Percentiles rank a stretch among this genome's conserved stretches.
Conservation (phyloP, 2,888 invertebrate species). For the Hedychridium roseum region DNA sequence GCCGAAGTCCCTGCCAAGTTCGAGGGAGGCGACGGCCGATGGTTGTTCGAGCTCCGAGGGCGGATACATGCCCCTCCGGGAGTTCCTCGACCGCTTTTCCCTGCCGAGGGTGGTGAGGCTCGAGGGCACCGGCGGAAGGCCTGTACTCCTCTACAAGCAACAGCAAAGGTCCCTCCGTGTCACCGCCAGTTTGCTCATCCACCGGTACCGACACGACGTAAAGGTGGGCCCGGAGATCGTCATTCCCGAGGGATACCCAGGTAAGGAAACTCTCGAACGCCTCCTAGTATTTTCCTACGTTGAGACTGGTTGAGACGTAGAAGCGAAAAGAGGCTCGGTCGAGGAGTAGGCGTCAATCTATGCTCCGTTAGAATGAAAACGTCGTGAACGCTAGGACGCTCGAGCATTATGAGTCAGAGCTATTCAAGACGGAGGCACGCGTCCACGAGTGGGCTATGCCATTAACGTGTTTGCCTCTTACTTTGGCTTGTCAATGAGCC, state of each 20-base stretch:
- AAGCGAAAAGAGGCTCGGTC: slow-evolving; percentile 3
- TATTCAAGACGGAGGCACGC: slow-evolving; percentile 23
- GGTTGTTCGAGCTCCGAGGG: slow-evolving; percentile 53
- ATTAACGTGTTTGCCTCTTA: slow-evolving; percentile 34
- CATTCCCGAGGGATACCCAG: slow-evolving; percentile 66
- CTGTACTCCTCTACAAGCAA: slow-evolving; percentile 58
- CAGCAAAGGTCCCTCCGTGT: slow-evolving; percentile 55
- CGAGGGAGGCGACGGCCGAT: slow-evolving; percentile 58
- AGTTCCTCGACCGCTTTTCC: slow-evolving; percentile 63
- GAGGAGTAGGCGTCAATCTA: background rate
- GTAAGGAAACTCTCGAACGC: slow-evolving; percentile 45
- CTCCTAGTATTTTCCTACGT: background rate
- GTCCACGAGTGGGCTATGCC: slow-evolving; percentile 27
- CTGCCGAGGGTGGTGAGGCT: slow-evolving; percentile 63
- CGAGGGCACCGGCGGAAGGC: slow-evolving; percentile 62
- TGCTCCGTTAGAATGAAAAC: slow-evolving; percentile 16
- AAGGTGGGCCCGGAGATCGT: slow-evolving; percentile 66
- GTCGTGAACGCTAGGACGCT: slow-evolving; percentile 9
- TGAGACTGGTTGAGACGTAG: background rate
- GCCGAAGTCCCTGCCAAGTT: slow-evolving; percentile 57
- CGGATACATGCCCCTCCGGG: slow-evolving; percentile 57
- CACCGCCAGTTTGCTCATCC: slow-evolving; percentile 61
- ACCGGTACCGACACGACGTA: slow-evolving; percentile 64
- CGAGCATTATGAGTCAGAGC: slow-evolving; percentile 26
- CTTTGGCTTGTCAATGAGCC: slow-evolving; percentile 30